Base-by-base conservation (phyloP, 2,888 invertebrate genomes). In the Tetanocera ferruginea region DNA sequence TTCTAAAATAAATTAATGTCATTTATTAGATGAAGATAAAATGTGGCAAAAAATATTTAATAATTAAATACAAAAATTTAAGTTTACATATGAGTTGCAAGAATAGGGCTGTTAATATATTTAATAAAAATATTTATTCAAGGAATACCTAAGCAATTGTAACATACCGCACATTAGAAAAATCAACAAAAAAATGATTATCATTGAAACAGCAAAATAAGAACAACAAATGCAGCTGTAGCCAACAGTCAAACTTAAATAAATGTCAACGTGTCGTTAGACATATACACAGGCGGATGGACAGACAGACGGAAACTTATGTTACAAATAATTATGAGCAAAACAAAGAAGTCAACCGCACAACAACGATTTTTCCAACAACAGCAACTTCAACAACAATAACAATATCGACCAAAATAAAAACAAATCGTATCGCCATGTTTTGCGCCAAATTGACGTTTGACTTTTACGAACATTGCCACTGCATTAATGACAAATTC, bases 361-460 rank as follows among this genome's bases (percentile, higher is more conserved):
- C 83, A 83, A 81, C 82, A 81, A 80, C 81, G 78, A 80, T 78
- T 80, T 79, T 82, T 76, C 79, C 79, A 67, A 79, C 80, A 80
- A 71, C 74, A 80, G 77, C 79, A 78, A 81, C 79, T 80, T 79
- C 78, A 76, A 76, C 79, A 72, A 57, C 66, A 80, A 75, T 71
- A 78, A 28, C 79, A 77, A 28, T 80, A 66, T 77, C 55, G 14
- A 70, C 25, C 19, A 34, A 28, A 67, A n/a, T 19, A 67, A 67
- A 51, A 51, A 34, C 52, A 19, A 52, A 64, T 28, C 17, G 11
- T 8, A 31, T 64, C 17, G 31, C 34, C 34, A 17, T 64, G 14
- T 64, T 64, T 6, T 66, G n/a, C 72, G 25, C 19, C 25, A 28
- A 72, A 72, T 72, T 57, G 60, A 72, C 72, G 60, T 72, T 71